Evolutionary conservation across 1,140 invertebrate genomes (phyloP).

Genomic region (Riptortus pedestris): DNA sequence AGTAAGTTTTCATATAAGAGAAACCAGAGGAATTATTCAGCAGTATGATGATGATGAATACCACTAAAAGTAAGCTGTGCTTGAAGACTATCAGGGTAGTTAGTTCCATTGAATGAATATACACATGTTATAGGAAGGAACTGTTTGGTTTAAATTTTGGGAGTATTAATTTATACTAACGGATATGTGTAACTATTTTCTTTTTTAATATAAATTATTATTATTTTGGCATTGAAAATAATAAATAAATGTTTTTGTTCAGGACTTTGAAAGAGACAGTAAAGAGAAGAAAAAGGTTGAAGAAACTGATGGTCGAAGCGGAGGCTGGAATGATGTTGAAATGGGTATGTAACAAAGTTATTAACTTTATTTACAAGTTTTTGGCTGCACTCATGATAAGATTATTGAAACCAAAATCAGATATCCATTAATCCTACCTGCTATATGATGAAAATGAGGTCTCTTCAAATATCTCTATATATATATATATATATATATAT

Average conservation of each 20-base stretch:
- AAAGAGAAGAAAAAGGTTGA: slow-evolving; percentile 41
- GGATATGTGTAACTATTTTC: neutral
- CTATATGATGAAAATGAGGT: too few relatives aligned
- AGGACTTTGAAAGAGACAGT: slow-evolving; percentile 53
- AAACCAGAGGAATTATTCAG: too few relatives aligned
- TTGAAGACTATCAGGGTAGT: neutral
- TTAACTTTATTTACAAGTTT: too few relatives aligned
- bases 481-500: too few relatives aligned
- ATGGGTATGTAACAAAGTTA: slow-evolving; percentile 44
- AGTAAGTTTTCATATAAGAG: too few relatives aligned
- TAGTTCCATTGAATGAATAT: neutral
- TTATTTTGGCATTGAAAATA: neutral
- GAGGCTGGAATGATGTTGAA: slow-evolving; percentile 62
- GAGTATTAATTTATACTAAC: neutral
- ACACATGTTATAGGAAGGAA: neutral
- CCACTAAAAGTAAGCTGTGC: too few relatives aligned
- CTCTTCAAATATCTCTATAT: too few relatives aligned
- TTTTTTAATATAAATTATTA: neutral
- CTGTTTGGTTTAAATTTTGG: neutral
- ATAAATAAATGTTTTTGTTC: slow-evolving; percentile 26
- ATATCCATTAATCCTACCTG: too few relatives aligned
- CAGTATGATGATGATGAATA: too few relatives aligned
- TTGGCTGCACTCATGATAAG: too few relatives aligned
- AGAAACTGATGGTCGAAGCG: slow-evolving; percentile 44
- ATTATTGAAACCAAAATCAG: too few relatives aligned